phyloP scores from a whole-genome alignment of 1,140 invertebrate genomes.

The Contarinia nasturtii region DNA sequence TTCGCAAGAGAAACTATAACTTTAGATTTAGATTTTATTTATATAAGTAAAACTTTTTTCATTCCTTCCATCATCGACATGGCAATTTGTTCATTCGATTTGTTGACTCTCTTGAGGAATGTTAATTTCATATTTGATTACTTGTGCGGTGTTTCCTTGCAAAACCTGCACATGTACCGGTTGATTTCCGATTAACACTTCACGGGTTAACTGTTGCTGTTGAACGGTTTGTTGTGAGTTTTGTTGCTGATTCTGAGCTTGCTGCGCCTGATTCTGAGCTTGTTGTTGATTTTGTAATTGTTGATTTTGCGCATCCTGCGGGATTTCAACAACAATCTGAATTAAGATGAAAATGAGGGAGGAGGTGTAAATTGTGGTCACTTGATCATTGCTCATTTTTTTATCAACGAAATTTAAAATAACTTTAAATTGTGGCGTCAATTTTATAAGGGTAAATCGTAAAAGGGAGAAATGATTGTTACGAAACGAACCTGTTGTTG shows the following conservation, averaged over 20 bases:
- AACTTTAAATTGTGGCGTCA: too few relatives aligned
- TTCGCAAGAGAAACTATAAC: too few relatives aligned
- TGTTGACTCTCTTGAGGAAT: conserved; percentile 9
- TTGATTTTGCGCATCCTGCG: conserved; percentile 25
- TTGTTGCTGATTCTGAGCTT: conserved; percentile 8
- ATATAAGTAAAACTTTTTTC: too few relatives aligned
- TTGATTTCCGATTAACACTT: conserved; percentile 11
- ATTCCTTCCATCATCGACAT: too few relatives aligned
- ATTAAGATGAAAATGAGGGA: too few relatives aligned
- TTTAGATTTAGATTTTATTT: too few relatives aligned
- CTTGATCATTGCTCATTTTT: too few relatives aligned
- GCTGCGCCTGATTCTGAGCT: conserved; percentile 8
- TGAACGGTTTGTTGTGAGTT: conserved; percentile 19
- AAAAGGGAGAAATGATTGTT: too few relatives aligned
- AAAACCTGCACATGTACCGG: conserved; percentile 11
- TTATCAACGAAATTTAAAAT: too few relatives aligned
- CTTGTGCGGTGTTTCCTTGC: conserved; percentile 9
- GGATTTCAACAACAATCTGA: not conserved
- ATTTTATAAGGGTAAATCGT: too few relatives aligned
- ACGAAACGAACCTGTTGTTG: not conserved
- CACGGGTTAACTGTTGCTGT: conserved; percentile 8
- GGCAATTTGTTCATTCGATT: too few relatives aligned
- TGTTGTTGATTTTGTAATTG: conserved; percentile 24
- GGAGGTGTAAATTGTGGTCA: too few relatives aligned
- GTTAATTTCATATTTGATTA: conserved; percentile 12